Conservation (phyloP, 2,797 vertebrate genomes). For the Pantherophis alleghaniensis region DNA sequence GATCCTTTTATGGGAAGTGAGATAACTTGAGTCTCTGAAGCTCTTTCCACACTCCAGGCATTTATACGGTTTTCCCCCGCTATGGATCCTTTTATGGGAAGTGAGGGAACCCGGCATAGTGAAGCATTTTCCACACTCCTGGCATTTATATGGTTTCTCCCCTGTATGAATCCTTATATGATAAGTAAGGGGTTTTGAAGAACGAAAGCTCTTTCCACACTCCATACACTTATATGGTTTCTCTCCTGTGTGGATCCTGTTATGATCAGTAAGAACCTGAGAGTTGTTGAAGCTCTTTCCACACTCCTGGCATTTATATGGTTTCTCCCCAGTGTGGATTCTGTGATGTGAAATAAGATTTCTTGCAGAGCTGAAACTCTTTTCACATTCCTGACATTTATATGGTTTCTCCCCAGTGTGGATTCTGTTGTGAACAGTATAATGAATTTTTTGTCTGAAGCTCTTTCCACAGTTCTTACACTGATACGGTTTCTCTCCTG, state of each 20-base stretch:
- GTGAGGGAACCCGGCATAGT: neutral
- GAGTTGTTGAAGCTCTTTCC: conserved; percentile 52
- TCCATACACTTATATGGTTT: conserved; percentile 68
- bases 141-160: neutral
- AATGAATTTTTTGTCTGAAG: neutral
- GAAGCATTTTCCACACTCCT: neutral
- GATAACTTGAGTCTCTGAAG: neutral
- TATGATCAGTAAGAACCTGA: conserved; percentile 62
- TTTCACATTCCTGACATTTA: neutral
- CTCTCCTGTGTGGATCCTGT: conserved; percentile 61
- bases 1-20: neutral
- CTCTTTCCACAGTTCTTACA: neutral
- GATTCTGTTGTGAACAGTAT: neutral
- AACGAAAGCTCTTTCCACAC: neutral
- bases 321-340: conserved; percentile 16
- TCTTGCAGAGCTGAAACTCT: neutral
- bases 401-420: neutral
- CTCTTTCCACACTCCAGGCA: neutral
- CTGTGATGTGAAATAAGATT: neutral
- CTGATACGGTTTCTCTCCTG: neutral
- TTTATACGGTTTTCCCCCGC: neutral
- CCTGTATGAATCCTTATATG: neutral
- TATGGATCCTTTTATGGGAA: neutral
- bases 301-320: conserved; percentile 57
- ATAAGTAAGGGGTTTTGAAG: neutral